These are phyloP conservation scores for Distichodus sexfasciatus DNA, from an alignment of 2,797 vertebrate species.

Conservation along the genomic window DNA sequence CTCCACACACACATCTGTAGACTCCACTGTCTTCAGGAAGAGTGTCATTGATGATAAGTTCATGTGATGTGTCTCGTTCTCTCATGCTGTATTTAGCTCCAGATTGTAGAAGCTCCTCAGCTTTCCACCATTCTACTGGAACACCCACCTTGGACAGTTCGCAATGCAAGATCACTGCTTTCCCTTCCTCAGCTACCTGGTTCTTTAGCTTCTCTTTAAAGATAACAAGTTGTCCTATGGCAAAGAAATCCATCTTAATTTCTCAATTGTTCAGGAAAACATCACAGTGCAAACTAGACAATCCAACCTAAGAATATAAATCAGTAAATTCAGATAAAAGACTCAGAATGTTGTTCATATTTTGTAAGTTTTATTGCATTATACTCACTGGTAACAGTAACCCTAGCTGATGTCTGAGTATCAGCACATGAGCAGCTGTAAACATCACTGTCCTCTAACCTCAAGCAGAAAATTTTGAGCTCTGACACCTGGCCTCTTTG, in stretches of 20 bases:
- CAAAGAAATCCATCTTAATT: neutral
- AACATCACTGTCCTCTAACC: conserved; percentile 71
- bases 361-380: neutral
- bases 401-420: conserved; percentile 73
- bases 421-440: conserved; percentile 82
- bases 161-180: conserved; percentile 64
- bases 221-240: conserved; percentile 72
- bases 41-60: conserved; percentile 78
- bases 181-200: conserved; percentile 73
- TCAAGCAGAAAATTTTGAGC: conserved; percentile 73
- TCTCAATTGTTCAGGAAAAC: too few species aligned
- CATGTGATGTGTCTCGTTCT: conserved; percentile 68
- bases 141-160: conserved; percentile 77
- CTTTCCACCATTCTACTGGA: conserved; percentile 81
- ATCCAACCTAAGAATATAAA: too few species aligned
- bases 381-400: conserved; percentile 79
- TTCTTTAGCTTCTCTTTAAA: conserved; percentile 80
- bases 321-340: too few species aligned
- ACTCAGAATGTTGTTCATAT: too few species aligned
- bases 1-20: conserved; percentile 82
- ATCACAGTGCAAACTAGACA: too few species aligned
- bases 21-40: conserved; percentile 82
- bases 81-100: conserved; percentile 81
- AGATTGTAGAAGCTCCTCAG: conserved; percentile 74
- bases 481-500: conserved; percentile 72